Percentiles rank a stretch among this genome's conserved stretches.
phyloP scores from a whole-genome alignment of 2,113 vertebrate genomes.

The Bubo blakistoni region DNA sequence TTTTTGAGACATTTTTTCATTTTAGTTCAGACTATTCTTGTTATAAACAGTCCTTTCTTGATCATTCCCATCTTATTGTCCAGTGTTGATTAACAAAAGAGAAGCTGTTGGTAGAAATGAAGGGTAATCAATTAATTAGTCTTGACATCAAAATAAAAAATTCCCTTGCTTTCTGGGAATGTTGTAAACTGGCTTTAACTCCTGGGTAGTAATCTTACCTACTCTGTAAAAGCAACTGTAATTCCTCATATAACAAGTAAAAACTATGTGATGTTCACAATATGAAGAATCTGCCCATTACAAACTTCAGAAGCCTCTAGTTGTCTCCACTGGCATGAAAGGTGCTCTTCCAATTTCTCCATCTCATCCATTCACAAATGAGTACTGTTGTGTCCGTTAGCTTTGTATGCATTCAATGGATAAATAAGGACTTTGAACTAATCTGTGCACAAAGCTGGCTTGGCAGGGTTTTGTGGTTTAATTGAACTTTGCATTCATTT shows the following conservation, averaged over 20 bases:
- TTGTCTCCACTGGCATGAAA: neutral
- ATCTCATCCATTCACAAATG: neutral
- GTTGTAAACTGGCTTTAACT: neutral
- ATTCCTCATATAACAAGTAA: neutral
- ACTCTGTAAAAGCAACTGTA: neutral
- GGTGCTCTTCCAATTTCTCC: neutral
- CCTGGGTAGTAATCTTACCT: neutral
- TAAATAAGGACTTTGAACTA: conserved; percentile 42
- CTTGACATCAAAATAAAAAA: neutral
- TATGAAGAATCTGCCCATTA: neutral
- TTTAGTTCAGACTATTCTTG: neutral
- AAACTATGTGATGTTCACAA: neutral
- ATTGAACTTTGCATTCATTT: conserved; percentile 62
- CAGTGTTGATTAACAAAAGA: neutral
- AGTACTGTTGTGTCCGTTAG: neutral
- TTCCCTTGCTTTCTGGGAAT: neutral
- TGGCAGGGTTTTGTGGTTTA: conserved; percentile 41
- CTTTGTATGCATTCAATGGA: neutral
- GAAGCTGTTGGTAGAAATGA: neutral
- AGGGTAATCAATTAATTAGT: neutral
- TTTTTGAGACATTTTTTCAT: neutral
- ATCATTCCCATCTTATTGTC: neutral
- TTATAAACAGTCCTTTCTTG: neutral
- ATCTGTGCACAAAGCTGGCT: conserved; percentile 32
- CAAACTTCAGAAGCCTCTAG: neutral